Conservation (phyloP, 2,113 vertebrate species). For the Paracanthobrama guichenoti region DNA sequence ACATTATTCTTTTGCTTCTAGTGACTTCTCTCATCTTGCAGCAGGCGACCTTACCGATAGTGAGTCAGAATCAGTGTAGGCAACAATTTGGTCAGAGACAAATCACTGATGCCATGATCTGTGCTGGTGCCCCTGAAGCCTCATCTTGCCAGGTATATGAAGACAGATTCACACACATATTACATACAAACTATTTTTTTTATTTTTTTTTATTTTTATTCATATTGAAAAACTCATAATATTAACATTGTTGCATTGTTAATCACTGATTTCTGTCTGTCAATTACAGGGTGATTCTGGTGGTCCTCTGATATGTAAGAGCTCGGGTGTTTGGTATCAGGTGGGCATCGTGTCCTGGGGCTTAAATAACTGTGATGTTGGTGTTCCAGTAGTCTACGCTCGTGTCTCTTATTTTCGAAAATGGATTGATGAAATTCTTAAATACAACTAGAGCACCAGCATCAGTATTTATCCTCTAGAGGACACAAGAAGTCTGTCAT, state of each 20-base stretch:
- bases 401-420: conserved; percentile 76
- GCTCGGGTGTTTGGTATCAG: conserved; percentile 70
- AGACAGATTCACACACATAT: background rate
- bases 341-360: conserved; percentile 83
- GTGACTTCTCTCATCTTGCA: conserved; percentile 74
- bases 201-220: too few relatives aligned
- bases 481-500: too few relatives aligned
- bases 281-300: conserved; percentile 80
- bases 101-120: conserved; percentile 81
- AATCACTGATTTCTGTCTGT: conserved; percentile 19
- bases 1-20: conserved; percentile 40
- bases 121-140: conserved; percentile 77
- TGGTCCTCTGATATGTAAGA: conserved; percentile 80
- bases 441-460: conserved; percentile 66
- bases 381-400: conserved; percentile 72
- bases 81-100: conserved; percentile 73
- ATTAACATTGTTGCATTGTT: too few relatives aligned
- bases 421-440: conserved; percentile 77
- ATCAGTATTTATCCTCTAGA: background rate
- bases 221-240: too few relatives aligned
- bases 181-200: background rate
- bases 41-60: conserved; percentile 76
- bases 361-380: conserved; percentile 70
- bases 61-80: conserved; percentile 74
- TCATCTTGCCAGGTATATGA: conserved; percentile 78